These are phyloP conservation scores for Anastatus disparis DNA, from an alignment of 1,140 invertebrate species.

Conservation along the genomic window DNA sequence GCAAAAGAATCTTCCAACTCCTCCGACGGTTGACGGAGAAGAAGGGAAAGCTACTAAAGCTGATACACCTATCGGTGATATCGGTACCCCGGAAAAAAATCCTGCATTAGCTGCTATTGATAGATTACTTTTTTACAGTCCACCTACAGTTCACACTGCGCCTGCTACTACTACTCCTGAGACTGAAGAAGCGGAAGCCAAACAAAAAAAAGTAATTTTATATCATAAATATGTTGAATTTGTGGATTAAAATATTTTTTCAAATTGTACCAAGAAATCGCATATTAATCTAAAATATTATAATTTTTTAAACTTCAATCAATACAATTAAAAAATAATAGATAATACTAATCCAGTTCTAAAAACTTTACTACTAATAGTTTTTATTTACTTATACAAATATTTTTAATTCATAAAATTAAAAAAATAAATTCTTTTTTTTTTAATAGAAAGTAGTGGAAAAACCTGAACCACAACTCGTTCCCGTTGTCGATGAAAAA, in stretches of 20 bases:
- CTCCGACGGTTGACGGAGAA: slow-evolving; percentile 48
- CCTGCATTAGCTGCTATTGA: slow-evolving; percentile 64
- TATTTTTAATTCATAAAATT: too few relatives aligned
- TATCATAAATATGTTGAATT: too few relatives aligned
- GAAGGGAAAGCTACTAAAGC: slow-evolving; percentile 56
- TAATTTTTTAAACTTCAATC: too few relatives aligned
- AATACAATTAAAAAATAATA: too few relatives aligned
- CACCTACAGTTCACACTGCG: slow-evolving; percentile 51
- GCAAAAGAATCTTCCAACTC: slow-evolving; percentile 55
- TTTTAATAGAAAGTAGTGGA: slow-evolving; percentile 49
- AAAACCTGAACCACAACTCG: slow-evolving; percentile 46
- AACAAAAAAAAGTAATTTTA: slow-evolving; percentile 55
- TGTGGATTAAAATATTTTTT: too few relatives aligned
- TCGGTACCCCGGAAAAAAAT: slow-evolving; percentile 54
- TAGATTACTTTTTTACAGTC: slow-evolving; percentile 62
- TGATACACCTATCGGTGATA: slow-evolving; percentile 43
- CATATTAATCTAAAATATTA: too few relatives aligned
- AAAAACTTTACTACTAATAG: too few relatives aligned
- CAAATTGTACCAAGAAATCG: too few relatives aligned
- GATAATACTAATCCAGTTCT: too few relatives aligned
- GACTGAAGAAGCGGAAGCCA: slow-evolving; percentile 20
- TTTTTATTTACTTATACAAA: slow-evolving; percentile 16
- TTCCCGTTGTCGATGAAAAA: slow-evolving; percentile 52
- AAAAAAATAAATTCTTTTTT: too few relatives aligned
- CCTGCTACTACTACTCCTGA: slow-evolving; percentile 48